Evolutionary conservation across 2,113 vertebrate genomes (phyloP).

Genomic region (Dendrocopos noguchii): DNA sequence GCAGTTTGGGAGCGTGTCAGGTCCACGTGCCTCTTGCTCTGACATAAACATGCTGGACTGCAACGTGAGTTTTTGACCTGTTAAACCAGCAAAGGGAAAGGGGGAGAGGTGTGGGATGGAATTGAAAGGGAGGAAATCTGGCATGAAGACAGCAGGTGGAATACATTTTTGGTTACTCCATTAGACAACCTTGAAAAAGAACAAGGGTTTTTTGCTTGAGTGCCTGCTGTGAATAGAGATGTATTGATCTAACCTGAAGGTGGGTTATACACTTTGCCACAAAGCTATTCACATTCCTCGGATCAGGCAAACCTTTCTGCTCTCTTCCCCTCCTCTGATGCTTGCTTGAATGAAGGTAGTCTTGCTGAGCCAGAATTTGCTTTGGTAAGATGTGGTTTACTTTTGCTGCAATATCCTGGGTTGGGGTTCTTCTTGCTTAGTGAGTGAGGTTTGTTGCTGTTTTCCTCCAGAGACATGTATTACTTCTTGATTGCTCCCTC

Average conservation of each 20-base stretch:
- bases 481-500: background rate
- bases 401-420: background rate
- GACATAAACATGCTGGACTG: background rate
- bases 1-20: background rate
- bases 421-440: background rate
- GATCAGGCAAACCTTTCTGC: background rate
- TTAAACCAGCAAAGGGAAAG: background rate
- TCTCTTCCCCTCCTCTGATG: background rate
- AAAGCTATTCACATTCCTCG: background rate
- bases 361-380: background rate
- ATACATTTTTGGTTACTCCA: background rate
- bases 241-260: background rate
- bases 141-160: background rate
- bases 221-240: background rate
- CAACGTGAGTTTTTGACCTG: background rate
- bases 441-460: background rate
- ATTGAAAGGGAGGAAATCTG: background rate
- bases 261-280: background rate
- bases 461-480: background rate
- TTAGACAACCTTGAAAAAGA: background rate
- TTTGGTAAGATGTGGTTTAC: background rate
- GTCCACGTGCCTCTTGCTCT: rapidly evolving
- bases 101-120: background rate
- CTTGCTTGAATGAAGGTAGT: background rate
- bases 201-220: background rate